phyloP scores from a whole-genome alignment of 1,140 invertebrate genomes.

The Drosophila ambigua region DNA sequence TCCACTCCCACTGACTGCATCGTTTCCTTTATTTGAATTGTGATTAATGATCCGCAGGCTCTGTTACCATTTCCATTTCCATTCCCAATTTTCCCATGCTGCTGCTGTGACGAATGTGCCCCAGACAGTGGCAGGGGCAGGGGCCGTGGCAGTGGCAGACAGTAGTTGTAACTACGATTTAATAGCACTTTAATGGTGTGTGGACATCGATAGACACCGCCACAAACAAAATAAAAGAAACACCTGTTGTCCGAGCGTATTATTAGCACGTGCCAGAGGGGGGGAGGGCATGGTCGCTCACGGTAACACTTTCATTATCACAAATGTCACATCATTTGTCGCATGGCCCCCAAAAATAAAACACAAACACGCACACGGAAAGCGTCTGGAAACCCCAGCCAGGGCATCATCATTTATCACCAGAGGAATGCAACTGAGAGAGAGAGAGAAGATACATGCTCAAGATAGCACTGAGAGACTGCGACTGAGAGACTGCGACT shows the following conservation, averaged over 20 bases:
- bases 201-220: slow-evolving; percentile 55
- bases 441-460: slow-evolving; percentile 26
- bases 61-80: slow-evolving; percentile 18
- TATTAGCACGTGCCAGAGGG: slow-evolving; percentile 38
- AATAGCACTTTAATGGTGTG: slow-evolving; percentile 79
- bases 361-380: slow-evolving; percentile 9
- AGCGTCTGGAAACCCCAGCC: slow-evolving; percentile 16
- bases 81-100: background rate
- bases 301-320: slow-evolving; percentile 81
- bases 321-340: slow-evolving; percentile 83
- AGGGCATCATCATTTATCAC: slow-evolving; percentile 80
- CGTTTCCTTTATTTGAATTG: slow-evolving; percentile 65
- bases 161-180: slow-evolving; percentile 74
- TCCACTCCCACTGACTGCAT: slow-evolving; percentile 44
- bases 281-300: slow-evolving; percentile 9
- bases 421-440: slow-evolving; percentile 62
- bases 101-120: background rate
- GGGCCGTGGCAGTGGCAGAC: slow-evolving; percentile 11
- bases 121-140: slow-evolving; percentile 4
- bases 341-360: slow-evolving; percentile 63
- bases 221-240: slow-evolving; percentile 49
- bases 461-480: slow-evolving; percentile 39
- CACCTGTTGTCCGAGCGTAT: slow-evolving; percentile 69
- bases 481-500: too few species aligned
- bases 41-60: slow-evolving; percentile 65